Evolutionary conservation across 2,113 vertebrate species (phyloP).

Genomic region (Onychorhynchus coronatus): DNA sequence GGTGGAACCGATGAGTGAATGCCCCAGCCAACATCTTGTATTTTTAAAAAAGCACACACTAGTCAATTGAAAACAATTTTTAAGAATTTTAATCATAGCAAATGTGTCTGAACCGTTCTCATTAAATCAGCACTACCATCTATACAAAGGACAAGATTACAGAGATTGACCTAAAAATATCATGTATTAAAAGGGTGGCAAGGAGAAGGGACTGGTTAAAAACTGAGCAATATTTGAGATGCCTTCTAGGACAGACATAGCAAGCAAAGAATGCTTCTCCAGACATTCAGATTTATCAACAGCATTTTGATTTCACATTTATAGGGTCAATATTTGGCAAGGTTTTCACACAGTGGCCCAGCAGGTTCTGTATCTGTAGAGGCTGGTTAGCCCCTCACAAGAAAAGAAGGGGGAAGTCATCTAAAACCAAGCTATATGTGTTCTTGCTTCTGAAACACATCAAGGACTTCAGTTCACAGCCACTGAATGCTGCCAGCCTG

Average conservation of each 20-base stretch:
- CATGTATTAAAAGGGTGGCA: conserved; percentile 33
- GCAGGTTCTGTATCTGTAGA: conserved; percentile 32
- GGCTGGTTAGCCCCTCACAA: conserved; percentile 18
- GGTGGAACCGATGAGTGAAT: neutral
- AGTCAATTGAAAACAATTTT: conserved; percentile 64
- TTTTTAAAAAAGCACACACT: neutral
- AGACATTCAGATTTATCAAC: conserved; percentile 66
- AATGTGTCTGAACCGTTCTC: conserved; percentile 67
- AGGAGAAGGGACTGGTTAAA: neutral
- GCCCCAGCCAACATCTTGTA: neutral
- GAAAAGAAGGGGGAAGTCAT: neutral
- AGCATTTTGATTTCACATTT: conserved; percentile 65
- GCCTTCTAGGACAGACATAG: conserved; percentile 47
- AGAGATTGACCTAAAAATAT: conserved; percentile 63
- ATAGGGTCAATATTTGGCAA: conserved; percentile 68
- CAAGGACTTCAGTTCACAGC: conserved; percentile 22
- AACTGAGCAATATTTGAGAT: conserved; percentile 34
- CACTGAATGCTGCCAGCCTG: conserved; percentile 12
- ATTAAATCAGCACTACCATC: conserved; percentile 64
- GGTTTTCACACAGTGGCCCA: conserved; percentile 6
- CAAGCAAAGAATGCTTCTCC: conserved; percentile 59
- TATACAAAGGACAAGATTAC: conserved; percentile 63
- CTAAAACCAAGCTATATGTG: conserved; percentile 24
- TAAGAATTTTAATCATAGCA: conserved; percentile 72
- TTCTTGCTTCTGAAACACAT: conserved; percentile 40